These are phyloP conservation scores for Coracopsis vasa DNA, from an alignment of 2,113 vertebrate species.

Conservation along the genomic window DNA sequence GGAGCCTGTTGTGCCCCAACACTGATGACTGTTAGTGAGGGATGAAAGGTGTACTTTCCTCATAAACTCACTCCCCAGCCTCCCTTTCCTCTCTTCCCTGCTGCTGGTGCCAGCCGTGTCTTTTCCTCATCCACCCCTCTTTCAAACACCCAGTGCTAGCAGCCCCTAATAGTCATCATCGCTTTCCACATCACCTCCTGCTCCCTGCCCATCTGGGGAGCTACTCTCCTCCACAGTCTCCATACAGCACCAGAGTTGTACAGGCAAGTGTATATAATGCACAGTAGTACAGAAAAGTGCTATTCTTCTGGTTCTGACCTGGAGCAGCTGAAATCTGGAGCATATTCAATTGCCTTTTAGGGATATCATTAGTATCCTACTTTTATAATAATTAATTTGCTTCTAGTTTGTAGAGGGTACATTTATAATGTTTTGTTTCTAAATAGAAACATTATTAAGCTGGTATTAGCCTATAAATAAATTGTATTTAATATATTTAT, in stretches of 20 bases:
- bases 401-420: neutral
- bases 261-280: neutral
- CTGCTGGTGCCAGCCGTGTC: neutral
- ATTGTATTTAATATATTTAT: neutral
- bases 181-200: neutral
- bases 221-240: neutral
- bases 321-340: neutral
- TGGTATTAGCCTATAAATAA: neutral
- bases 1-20: rapidly evolving
- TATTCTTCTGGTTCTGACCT: neutral
- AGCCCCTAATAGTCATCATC: rapidly evolving
- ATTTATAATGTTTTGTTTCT: neutral
- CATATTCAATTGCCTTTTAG: neutral
- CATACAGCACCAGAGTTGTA: rapidly evolving
- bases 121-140: rapidly evolving
- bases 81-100: neutral
- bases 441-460: neutral
- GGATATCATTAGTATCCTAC: neutral
- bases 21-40: rapidly evolving
- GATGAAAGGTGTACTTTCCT: neutral
- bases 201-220: neutral
- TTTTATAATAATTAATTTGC: neutral
- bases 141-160: rapidly evolving
- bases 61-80: neutral
- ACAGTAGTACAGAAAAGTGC: neutral